phyloP scores from a whole-genome alignment of 2,888 invertebrate genomes.

The Cheilosia pagana region DNA sequence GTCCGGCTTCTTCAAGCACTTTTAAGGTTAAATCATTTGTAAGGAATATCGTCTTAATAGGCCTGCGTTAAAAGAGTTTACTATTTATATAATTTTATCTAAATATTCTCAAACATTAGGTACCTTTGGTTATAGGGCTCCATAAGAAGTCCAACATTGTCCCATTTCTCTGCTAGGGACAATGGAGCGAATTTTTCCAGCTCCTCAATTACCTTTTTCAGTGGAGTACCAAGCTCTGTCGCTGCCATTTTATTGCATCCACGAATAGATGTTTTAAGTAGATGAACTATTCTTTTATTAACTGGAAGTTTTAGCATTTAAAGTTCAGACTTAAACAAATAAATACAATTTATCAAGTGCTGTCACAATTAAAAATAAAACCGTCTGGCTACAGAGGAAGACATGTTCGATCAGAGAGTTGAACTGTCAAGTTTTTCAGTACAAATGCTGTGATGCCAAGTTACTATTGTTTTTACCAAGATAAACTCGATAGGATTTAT shows the following conservation, averaged over 20 bases:
- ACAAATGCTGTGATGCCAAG: conserved; percentile 17
- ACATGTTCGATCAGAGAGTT: conserved; percentile 4
- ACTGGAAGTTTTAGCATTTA: conserved; percentile 47
- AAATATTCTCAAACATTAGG: conserved; percentile 9
- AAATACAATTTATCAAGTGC: not conserved
- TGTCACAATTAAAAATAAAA: not conserved
- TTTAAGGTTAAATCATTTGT: conserved; percentile 97
- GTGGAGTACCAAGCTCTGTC: conserved; percentile 8
- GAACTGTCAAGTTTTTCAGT: not conserved
- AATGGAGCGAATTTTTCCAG: conserved; percentile 89
- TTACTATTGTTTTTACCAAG: no score
- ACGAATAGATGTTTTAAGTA: conserved; percentile 23
- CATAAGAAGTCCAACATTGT: conserved; percentile 96
- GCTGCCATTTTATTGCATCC: conserved; percentile 32
- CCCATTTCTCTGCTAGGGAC: conserved; percentile 93
- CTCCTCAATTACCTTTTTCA: conserved; percentile 84
- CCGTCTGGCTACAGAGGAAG: not conserved
- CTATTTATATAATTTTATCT: not conserved
- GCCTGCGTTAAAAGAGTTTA: conserved; percentile 78
- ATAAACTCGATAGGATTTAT: no score
- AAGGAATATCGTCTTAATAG: conserved; percentile 88
- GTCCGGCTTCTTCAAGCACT: conserved; percentile 92
- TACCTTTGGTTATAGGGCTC: conserved; percentile 89
- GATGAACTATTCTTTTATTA: conserved; percentile 6
- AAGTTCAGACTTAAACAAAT: not conserved